Evolutionary conservation across 1,140 invertebrate species (phyloP).

Genomic region (Papilio xuthus): DNA sequence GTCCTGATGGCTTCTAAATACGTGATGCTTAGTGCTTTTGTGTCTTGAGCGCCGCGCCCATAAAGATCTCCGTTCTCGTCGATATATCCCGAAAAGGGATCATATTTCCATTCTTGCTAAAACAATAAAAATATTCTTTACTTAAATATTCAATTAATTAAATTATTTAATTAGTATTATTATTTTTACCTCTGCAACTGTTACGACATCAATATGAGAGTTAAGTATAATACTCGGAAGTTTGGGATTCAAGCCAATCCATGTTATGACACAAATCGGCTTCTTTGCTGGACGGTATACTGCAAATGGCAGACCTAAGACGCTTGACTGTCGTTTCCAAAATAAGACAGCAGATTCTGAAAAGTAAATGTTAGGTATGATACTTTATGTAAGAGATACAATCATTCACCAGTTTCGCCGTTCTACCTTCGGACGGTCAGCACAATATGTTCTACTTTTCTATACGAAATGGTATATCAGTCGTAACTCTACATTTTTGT

Average conservation of each 20-base stretch:
- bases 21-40: constrained; percentile 90
- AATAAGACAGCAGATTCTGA: constrained; percentile 53
- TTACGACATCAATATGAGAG: constrained; percentile 98
- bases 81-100: constrained; percentile 89
- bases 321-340: constrained; percentile 49
- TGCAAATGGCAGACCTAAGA: constrained; percentile 49
- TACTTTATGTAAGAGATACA: background rate
- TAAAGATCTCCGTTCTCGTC: constrained; percentile 90
- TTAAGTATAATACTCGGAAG: constrained; percentile 91
- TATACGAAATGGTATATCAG: no score
- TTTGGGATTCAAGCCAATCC: constrained; percentile 86
- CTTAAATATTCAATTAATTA: background rate
- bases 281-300: constrained; percentile 53
- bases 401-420: no score
- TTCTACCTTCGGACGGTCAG: no score
- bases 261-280: constrained; percentile 91
- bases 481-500: no score
- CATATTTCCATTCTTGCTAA: constrained; percentile 87
- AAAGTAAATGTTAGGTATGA: constrained; percentile 17
- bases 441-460: no score
- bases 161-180: background rate
- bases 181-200: constrained; percentile 87
- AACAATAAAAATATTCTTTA: constrained; percentile 30
- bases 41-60: constrained; percentile 90
- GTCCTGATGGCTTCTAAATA: constrained; percentile 89